Evolutionary conservation across 2,113 vertebrate species (phyloP).

Genomic region (Zootoca vivipara): DNA sequence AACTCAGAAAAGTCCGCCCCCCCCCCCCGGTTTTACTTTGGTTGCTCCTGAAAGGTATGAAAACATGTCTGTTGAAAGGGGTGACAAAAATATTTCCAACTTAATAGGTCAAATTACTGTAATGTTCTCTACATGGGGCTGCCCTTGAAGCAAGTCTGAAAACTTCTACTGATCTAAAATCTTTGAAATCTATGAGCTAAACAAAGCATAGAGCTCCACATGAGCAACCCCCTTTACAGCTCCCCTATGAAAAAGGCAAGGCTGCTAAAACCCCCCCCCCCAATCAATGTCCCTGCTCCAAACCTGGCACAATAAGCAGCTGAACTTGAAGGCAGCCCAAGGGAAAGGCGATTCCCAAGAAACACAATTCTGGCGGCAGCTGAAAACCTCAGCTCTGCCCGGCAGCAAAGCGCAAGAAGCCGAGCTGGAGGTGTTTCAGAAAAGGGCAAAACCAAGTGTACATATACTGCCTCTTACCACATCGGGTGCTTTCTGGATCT

Average conservation of each 20-base stretch:
- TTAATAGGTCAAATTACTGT: neutral
- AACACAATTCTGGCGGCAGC: neutral
- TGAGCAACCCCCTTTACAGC: neutral
- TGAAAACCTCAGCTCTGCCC: neutral
- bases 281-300: slow-evolving; percentile 9
- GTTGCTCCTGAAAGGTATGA: neutral
- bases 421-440: slow-evolving; percentile 35
- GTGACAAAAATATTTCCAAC: too few relatives aligned
- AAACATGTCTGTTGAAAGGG: neutral
- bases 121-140: neutral
- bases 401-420: slow-evolving; percentile 27
- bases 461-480: slow-evolving; percentile 81
- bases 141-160: neutral
- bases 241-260: neutral
- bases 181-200: neutral
- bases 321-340: neutral
- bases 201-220: neutral
- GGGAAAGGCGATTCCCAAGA: neutral
- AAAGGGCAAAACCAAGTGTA: slow-evolving; percentile 56
- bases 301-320: neutral
- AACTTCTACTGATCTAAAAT: neutral
- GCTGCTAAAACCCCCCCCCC: neutral
- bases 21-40: neutral
- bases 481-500: slow-evolving; percentile 88
- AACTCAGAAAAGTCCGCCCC: neutral